Evolutionary conservation across 2,113 vertebrate species (phyloP).

Genomic region (Rousettus leschenaultii): DNA sequence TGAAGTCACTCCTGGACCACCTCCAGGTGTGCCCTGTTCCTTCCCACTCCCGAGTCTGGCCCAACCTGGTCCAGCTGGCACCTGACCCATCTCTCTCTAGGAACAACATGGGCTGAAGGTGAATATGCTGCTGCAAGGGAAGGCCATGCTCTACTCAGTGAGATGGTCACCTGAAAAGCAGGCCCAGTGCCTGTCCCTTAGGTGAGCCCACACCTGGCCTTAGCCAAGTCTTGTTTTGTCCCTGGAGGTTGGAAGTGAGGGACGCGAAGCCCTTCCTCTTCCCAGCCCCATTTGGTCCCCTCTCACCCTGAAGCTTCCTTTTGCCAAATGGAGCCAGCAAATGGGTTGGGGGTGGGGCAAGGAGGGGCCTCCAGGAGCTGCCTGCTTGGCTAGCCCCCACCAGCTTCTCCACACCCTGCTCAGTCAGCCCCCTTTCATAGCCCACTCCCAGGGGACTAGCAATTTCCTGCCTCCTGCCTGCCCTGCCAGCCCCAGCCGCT

Average conservation of each 20-base stretch:
- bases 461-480: conserved; percentile 71
- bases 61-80: neutral
- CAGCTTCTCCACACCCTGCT: neutral
- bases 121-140: conserved; percentile 50
- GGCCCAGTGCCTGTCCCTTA: neutral
- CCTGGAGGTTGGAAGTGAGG: neutral
- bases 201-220: conserved; percentile 52
- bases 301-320: conserved; percentile 61
- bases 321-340: conserved; percentile 72
- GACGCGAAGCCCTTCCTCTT: neutral
- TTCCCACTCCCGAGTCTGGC: neutral
- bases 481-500: conserved; percentile 56
- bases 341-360: conserved; percentile 55
- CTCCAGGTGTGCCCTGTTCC: conserved; percentile 83
- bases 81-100: conserved; percentile 63
- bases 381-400: neutral
- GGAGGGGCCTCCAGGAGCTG: conserved; percentile 18
- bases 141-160: conserved; percentile 57
- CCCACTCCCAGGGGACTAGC: conserved; percentile 43
- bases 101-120: conserved; percentile 38
- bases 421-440: conserved; percentile 36
- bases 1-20: conserved; percentile 85
- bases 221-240: neutral
- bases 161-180: neutral
- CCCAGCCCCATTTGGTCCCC: conserved; percentile 23